Evolutionary conservation across 2,797 vertebrate genomes (phyloP), one percentile per base, ranked within the genome.

Genomic region (Austrolebias charrua): DNA sequence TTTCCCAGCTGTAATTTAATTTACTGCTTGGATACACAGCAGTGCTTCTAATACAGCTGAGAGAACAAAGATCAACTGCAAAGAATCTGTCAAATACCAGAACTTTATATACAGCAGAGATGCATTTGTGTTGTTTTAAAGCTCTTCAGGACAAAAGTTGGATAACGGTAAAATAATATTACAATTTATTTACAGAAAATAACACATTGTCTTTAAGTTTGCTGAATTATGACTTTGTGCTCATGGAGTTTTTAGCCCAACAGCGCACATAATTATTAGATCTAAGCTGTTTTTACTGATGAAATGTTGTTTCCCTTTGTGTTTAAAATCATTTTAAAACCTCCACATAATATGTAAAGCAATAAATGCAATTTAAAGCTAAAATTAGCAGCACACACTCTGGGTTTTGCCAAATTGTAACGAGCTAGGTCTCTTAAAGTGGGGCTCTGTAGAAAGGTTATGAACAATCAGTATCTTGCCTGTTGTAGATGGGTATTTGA

Each of bases 11-110:
- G 11, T 24, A 28, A 13, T 49, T 44, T 5, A 16, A 15, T 16
- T 63, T 28, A 71, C 48, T 50, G 13, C 20, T 49, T 56, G 29
- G 44, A 50, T 42, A 57, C 40, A 48, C 42, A 64, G 38, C 38
- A 48, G 42, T 61, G 19, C 20, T 29, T 24, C 28, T 31, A 16
- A 50, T 8, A 50, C 6, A 52, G 15, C 18, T 33, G 33, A 31
- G 28, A 31, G 15, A 1, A 16, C 0, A 33, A 50, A 44, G 1
- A 44, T 44, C 11, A 31, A 28, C 13, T 50, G 6, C 24, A 24
- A 24, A 24, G 24, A 24, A 24, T 12, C 5, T 14, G 13, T 49
- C 2, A 49, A 33, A 33, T 50, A 44, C 5, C 13, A 52, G 9
- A 52, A 1, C 31, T 33, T 31, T 52, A 16, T 10, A 9, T 46